Conservation (phyloP, 64 coral and sea anemone genomes). For the Orbicella faveolata region DNA sequence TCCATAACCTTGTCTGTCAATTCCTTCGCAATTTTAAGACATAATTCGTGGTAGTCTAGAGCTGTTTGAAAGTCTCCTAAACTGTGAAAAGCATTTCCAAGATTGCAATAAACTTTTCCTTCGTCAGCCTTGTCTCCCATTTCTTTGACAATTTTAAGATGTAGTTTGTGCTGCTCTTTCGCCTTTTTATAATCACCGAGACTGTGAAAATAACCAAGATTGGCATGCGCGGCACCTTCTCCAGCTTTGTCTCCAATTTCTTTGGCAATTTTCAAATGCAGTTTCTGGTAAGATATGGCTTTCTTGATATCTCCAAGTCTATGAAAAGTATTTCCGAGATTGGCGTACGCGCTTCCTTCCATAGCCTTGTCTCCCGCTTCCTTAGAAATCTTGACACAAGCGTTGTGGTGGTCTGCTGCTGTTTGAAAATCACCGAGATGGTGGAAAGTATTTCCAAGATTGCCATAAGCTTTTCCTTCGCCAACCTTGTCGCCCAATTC, state of each 20-base stretch:
- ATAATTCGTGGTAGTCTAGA: not conserved
- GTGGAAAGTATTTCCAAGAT: too few species aligned
- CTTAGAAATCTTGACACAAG: not conserved
- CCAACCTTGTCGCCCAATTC: too few species aligned
- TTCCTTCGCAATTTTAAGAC: not conserved
- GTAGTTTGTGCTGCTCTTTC: not conserved
- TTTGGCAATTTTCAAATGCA: not conserved
- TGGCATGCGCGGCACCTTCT: not conserved
- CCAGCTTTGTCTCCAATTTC: not conserved
- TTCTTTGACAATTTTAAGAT: not conserved
- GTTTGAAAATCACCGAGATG: not conserved
- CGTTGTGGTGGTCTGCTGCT: not conserved
- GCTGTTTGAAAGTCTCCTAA: not conserved
- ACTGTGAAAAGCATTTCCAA: too few species aligned
- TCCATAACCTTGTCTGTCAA: not conserved
- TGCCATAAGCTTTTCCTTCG: too few species aligned
- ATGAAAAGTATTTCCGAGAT: not conserved
- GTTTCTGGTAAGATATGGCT: not conserved
- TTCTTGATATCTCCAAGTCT: not conserved
- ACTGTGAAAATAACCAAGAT: too few species aligned
- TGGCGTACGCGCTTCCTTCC: not conserved
- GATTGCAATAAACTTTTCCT: too few species aligned
- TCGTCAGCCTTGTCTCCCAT: too few species aligned
- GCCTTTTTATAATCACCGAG: not conserved
- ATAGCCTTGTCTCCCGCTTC: not conserved